Percentiles rank a stretch among this genome's conserved stretches.
phyloP scores from a whole-genome alignment of 2,113 vertebrate genomes.

The human (Homo sapiens) region DNA sequence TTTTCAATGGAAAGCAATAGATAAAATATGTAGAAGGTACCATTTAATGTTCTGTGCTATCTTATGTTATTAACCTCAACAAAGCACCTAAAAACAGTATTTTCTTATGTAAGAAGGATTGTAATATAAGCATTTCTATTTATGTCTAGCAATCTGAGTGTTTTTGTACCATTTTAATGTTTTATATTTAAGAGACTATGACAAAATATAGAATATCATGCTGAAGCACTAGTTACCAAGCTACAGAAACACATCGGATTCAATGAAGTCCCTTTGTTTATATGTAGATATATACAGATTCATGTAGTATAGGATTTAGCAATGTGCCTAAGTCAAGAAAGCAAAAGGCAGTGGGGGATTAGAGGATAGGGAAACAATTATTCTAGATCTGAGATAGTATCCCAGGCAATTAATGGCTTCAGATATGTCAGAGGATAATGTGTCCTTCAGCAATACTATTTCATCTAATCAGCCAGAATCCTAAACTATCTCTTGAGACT shows the following conservation, averaged over 20 bases:
- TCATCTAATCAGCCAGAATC: constrained; percentile 78
- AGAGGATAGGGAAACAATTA: constrained; percentile 43
- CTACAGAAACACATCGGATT: neutral
- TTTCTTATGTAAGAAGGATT: constrained; percentile 30
- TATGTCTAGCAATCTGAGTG: neutral
- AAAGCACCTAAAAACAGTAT: constrained; percentile 29
- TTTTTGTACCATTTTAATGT: constrained; percentile 32
- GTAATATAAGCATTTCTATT: constrained; percentile 51
- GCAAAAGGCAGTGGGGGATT: neutral
- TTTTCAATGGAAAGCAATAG: neutral
- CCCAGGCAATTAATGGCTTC: constrained; percentile 70
- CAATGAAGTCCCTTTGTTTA: neutral
- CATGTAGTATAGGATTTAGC: neutral
- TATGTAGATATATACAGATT: neutral
- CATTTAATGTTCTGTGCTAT: constrained; percentile 23
- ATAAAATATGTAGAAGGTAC: constrained; percentile 26
- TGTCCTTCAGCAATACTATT: constrained; percentile 67
- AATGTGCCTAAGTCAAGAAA: neutral
- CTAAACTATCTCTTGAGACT: constrained; percentile 72
- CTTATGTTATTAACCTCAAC: constrained; percentile 27
- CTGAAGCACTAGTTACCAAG: neutral
- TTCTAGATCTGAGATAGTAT: constrained; percentile 62
- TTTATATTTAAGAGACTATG: constrained; percentile 18
- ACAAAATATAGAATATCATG: neutral
- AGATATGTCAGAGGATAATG: constrained; percentile 55